Evolutionary conservation across 2,888 invertebrate species (phyloP), one percentile per base, ranked within the genome.

Genomic region (Orchesellides sinensis): DNA sequence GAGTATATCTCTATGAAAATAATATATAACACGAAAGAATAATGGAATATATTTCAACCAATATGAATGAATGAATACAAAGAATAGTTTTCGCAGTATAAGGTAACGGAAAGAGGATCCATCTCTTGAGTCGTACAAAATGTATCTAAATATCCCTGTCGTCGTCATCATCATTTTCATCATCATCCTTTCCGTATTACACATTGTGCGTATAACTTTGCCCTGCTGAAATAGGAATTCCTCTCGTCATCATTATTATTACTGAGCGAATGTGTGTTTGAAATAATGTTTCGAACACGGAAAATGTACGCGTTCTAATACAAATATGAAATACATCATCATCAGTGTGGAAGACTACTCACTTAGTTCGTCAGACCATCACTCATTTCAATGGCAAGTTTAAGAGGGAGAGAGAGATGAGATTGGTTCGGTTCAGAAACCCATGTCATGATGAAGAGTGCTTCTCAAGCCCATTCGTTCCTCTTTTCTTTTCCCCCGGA

Each of bases 371-470:
- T 56, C 66, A 25, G 72, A 25, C 52, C 47, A 63, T 61, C 61
- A 73, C 23, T 54, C 45, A 65, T 65, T 70, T 40, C 52, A 74
- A 40, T 40, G 40, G 47, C 56, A 61, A 61, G 27, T 45, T 19
- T 23, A 75, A 65, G 25, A 23, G 52, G 27, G 63, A 70, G 68
- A 32, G 40, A 61, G 68, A 63, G 81, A 45, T 72, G 40, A 40
- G 40, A 8, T 40, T 40, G 40, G n/a, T n/a, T n/a, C n/a, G n/a
- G n/a, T n/a, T n/a, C n/a, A 81, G 45, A 73, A 47, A 52, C 47
- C 68, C 49, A 49, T 73, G 81, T 74, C 52, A 61, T 68, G 73
- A 80, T 73, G 81, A 66, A 72, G 52, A 65, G 68, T 32, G 59
- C 59, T 74, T 68, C 49, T 61, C 32, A 66, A 12, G 17, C 32